Evolutionary conservation across 2,113 vertebrate genomes (phyloP).

Genomic region (Tichodroma muraria): DNA sequence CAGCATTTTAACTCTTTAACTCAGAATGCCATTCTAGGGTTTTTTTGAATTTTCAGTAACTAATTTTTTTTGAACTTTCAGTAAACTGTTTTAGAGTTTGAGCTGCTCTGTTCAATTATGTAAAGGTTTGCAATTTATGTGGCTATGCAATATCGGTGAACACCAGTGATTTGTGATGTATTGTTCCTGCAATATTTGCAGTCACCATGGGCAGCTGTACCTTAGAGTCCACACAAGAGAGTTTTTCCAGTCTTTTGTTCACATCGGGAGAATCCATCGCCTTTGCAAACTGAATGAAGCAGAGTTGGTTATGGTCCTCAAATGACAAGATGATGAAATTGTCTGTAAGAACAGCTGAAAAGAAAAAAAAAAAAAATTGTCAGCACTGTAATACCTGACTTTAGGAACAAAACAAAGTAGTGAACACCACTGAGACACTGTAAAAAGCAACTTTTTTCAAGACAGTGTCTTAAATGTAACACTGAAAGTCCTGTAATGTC

Average conservation of each 20-base stretch:
- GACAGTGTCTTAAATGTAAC: slow-evolving; percentile 27
- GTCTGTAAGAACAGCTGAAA: slow-evolving; percentile 85
- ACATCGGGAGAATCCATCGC: slow-evolving; percentile 75
- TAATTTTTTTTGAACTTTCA: not conserved
- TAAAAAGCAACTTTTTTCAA: slow-evolving; percentile 48
- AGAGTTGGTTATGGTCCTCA: slow-evolving; percentile 86
- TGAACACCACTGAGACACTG: not conserved
- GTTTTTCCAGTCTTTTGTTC: slow-evolving; percentile 81
- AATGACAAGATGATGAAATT: slow-evolving; percentile 89
- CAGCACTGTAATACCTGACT: not conserved
- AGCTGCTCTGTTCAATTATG: not conserved
- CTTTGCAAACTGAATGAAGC: slow-evolving; percentile 85
- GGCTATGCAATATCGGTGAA: not conserved
- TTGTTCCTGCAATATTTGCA: not conserved
- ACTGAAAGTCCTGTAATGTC: slow-evolving; percentile 19
- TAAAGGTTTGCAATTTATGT: not conserved
- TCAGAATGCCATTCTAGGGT: not conserved
- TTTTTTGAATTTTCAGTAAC: not conserved
- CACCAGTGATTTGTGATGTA: not conserved
- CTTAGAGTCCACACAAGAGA: slow-evolving; percentile 88
- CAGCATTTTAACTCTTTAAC: not conserved
- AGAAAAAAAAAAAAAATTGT: slow-evolving; percentile 26
- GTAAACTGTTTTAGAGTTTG: not conserved
- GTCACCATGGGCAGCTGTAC: slow-evolving; percentile 48
- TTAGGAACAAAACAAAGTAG: slow-evolving; percentile 19